These are phyloP conservation scores for Tetrax tetrax DNA, from an alignment of 2,113 vertebrate genomes.

Conservation along the genomic window DNA sequence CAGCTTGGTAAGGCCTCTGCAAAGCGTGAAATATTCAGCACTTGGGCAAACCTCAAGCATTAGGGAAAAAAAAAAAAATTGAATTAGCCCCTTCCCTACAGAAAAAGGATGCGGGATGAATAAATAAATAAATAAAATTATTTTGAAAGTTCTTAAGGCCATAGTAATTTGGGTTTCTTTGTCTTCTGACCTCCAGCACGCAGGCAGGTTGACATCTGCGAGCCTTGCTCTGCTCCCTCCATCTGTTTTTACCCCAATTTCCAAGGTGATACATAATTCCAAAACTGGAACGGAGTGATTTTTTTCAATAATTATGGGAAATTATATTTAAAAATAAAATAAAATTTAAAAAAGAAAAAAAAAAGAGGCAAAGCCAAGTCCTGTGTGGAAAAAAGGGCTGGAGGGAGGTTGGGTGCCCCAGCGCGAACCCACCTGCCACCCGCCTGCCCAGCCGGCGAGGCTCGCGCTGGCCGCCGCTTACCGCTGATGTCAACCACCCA, in stretches of 20 bases:
- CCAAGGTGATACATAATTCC: rapidly evolving
- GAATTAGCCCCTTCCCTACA: not conserved
- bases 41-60: not conserved
- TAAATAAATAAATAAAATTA: not conserved
- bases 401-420: not conserved
- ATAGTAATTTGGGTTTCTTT: not conserved
- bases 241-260: not conserved
- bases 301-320: not conserved
- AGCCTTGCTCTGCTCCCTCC: not conserved
- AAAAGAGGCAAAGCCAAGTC: not conserved
- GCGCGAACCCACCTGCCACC: too few species aligned
- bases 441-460: not conserved
- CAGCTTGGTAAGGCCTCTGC: too few species aligned
- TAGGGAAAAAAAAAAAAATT: not conserved
- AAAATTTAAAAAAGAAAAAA: not conserved
- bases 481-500: too few species aligned
- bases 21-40: not conserved
- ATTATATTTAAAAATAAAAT: not conserved
- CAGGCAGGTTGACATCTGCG: not conserved
- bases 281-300: not conserved
- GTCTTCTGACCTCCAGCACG: not conserved
- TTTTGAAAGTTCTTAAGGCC: not conserved
- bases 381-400: too few species aligned
- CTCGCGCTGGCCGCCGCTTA: not conserved
- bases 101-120: not conserved